Evolutionary conservation across 2,888 invertebrate genomes (phyloP), one percentile per base, ranked within the genome.

Genomic region (Tetropium fuscum): DNA sequence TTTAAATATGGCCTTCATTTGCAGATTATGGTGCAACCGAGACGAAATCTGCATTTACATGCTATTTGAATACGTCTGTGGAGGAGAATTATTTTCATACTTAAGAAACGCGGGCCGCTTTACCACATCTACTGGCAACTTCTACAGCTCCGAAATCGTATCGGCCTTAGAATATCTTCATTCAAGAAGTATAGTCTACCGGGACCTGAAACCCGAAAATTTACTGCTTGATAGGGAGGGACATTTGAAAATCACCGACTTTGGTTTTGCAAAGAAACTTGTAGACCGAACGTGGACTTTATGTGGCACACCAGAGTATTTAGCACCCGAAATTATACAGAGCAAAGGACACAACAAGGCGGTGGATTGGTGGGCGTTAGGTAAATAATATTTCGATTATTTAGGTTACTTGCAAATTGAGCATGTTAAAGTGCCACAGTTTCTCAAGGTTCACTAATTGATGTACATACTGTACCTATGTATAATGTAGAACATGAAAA

Each of bases 281-380:
- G 89, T 90, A 1, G 98, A 98, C 81, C 90, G 97, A 73, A 98
- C 97, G 54, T 97, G 97, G 97, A 97, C 96, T 0, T 81, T 97
- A 41, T 97, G 97, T 79, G 97, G 97, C 0, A 98, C 98, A 0
- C 97, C 98, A 0, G 98, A 98, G 81, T 98, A 98, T 82, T 85
- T 98, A 65, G 98, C 98, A 40, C 95, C 95, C 8, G 97, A 98
- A 84, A 97, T 98, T 68, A 97, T 98, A 72, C 97, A 96, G 81
- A 95, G 95, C 73, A 97, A 97, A 85, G 98, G 98, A 27, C 98
- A 98, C 83, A 98, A 98, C 80, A 96, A 94, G 80, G 97, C 97
- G 4, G 98, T 98, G 0, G 98, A 98, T 80, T 98, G 97, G 97
- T 98, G 98, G 98, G 97, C 98, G 13, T 85, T 98, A 76, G 98